Evolutionary conservation across 2,113 vertebrate species (phyloP).

Genomic region (Pterocles gutturalis): DNA sequence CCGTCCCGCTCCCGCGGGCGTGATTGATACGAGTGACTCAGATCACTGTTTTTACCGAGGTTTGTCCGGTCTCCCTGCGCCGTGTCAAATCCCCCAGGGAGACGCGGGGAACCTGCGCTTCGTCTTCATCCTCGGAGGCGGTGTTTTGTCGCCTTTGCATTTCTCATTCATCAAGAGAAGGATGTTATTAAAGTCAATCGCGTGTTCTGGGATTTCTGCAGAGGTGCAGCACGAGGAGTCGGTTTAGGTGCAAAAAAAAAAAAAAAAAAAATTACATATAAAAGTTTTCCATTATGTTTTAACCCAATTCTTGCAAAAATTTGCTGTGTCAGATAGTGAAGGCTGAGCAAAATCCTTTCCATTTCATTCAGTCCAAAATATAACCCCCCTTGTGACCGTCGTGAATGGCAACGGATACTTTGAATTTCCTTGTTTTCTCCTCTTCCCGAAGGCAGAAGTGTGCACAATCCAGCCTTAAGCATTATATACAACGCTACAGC

Average conservation of each 20-base stretch:
- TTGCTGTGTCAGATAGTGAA: neutral
- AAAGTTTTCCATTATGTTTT: neutral
- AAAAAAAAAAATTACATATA: neutral
- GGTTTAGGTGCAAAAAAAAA: neutral
- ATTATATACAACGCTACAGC: no score
- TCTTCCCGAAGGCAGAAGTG: neutral
- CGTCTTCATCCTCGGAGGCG: neutral
- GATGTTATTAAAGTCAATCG: neutral
- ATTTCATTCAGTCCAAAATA: neutral
- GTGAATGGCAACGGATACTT: neutral
- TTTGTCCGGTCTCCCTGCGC: neutral
- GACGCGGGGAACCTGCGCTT: neutral
- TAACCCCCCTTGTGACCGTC: no score
- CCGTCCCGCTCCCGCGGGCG: fast-evolving
- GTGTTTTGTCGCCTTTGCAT: neutral
- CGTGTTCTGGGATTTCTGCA: neutral
- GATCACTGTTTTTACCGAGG: neutral
- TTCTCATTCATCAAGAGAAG: neutral
- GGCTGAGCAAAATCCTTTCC: neutral
- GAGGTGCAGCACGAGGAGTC: neutral
- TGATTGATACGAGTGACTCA: neutral
- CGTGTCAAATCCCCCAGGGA: neutral
- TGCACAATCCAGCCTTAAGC: neutral
- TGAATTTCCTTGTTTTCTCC: neutral
- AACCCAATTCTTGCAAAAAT: neutral